phyloP scores from a whole-genome alignment of 2,888 invertebrate genomes.

The Carpatolechia fugitivella region DNA sequence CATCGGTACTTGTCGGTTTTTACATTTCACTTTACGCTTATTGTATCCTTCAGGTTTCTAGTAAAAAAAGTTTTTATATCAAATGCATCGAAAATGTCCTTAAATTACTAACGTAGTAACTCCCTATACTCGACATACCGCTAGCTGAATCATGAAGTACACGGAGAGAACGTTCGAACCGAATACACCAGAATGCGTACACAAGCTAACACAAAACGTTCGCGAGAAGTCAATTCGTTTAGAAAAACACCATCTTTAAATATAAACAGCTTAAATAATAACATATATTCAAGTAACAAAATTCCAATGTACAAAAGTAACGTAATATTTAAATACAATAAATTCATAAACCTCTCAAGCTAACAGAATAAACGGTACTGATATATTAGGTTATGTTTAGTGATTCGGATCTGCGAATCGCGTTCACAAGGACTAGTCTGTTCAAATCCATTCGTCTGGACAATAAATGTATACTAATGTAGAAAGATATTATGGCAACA shows the following conservation, averaged over 20 bases:
- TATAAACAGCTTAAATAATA: slow-evolving; percentile 77
- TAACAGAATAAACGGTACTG: slow-evolving; percentile 65
- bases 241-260: slow-evolving; percentile 69
- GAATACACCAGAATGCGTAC: slow-evolving; percentile 71
- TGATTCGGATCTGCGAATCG: slow-evolving; percentile 15
- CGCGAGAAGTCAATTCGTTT: slow-evolving; percentile 68
- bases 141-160: slow-evolving; percentile 69
- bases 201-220: slow-evolving; percentile 69
- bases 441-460: slow-evolving; percentile 75
- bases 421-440: slow-evolving; percentile 73
- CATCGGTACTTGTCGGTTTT: slow-evolving; percentile 69
- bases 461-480: slow-evolving; percentile 75
- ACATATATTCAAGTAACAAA: slow-evolving; percentile 73
- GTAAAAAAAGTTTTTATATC: slow-evolving; percentile 78
- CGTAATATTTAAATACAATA: slow-evolving; percentile 68
- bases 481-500: slow-evolving; percentile 80
- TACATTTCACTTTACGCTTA: slow-evolving; percentile 69
- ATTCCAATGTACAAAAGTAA: slow-evolving; percentile 77
- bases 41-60: slow-evolving; percentile 69
- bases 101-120: slow-evolving; percentile 77
- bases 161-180: slow-evolving; percentile 65
- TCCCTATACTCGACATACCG: slow-evolving; percentile 63
- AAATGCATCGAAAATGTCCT: slow-evolving; percentile 80
- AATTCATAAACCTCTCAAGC: slow-evolving; percentile 65
- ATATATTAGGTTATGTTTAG: slow-evolving; percentile 42